phyloP scores from a whole-genome alignment of 1,140 invertebrate genomes.

The Drosophila funebris region DNA sequence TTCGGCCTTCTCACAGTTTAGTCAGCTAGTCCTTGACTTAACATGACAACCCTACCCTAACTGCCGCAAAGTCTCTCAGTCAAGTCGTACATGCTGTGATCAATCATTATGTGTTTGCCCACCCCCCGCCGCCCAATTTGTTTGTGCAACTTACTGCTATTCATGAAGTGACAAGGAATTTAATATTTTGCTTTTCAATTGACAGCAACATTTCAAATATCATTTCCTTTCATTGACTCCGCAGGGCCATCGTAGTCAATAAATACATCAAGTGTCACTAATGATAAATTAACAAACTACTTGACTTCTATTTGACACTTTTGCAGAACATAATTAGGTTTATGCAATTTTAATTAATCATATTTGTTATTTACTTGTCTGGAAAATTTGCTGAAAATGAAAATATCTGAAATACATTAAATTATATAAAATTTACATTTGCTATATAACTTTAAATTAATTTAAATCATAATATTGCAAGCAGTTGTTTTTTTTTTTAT shows the following conservation, averaged over 20 bases:
- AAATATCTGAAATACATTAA: too few species aligned
- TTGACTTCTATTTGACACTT: background rate
- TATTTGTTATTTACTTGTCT: too few species aligned
- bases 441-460: too few species aligned
- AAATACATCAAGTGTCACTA: background rate
- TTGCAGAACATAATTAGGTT: background rate
- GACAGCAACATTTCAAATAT: slow-evolving; percentile 4
- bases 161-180: slow-evolving; percentile 10
- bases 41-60: background rate
- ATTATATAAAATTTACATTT: too few species aligned
- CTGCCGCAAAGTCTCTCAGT: background rate
- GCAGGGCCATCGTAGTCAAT: background rate
- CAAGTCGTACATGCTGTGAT: slow-evolving; percentile 17
- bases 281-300: background rate
- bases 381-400: too few species aligned
- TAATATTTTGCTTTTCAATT: slow-evolving; percentile 12
- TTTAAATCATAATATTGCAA: too few species aligned
- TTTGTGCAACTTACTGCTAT: background rate
- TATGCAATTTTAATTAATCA: background rate
- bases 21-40: background rate
- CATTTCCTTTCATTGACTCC: slow-evolving; percentile 12
- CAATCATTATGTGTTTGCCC: slow-evolving; percentile 28
- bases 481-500: too few species aligned
- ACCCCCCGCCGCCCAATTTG: background rate
- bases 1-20: background rate